phyloP scores from a whole-genome alignment of 2,888 invertebrate species.

The Netelia virgata region DNA sequence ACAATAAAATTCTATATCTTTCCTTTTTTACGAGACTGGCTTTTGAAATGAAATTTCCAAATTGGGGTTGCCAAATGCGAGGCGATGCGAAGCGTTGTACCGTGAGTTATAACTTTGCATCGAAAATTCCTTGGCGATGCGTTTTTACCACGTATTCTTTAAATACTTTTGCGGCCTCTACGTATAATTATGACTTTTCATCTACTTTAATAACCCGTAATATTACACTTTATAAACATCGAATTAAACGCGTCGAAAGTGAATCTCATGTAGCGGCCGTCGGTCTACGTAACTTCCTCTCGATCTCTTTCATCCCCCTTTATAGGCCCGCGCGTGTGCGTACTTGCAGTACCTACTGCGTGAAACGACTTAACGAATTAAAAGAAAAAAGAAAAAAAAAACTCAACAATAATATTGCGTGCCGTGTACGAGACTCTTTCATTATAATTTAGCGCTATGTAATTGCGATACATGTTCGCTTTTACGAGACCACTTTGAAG shows the following conservation, averaged over 20 bases:
- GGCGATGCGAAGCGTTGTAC: not conserved
- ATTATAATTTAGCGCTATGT: conserved; percentile 12
- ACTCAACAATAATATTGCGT: conserved; percentile 41
- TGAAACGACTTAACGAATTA: conserved; percentile 40
- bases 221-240: conserved; percentile 33
- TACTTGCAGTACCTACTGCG: not conserved
- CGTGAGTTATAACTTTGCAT: not conserved
- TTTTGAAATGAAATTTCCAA: conserved; percentile 17
- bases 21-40: conserved; percentile 40
- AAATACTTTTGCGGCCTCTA: not conserved
- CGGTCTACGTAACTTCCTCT: conserved; percentile 51
- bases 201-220: conserved; percentile 25
- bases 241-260: conserved; percentile 42
- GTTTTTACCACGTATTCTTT: not conserved
- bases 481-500: not conserved
- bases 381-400: conserved; percentile 23
- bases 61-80: conserved; percentile 36
- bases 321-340: conserved; percentile 3
- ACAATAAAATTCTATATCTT: conserved; percentile 40
- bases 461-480: conserved; percentile 25
- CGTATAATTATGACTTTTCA: conserved; percentile 1
- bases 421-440: conserved; percentile 21
- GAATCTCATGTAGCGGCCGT: conserved; percentile 21
- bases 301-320: conserved; percentile 48
- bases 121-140: not conserved